phyloP scores from a whole-genome alignment of 1,140 invertebrate genomes.

The Sitobion miscanthi region DNA sequence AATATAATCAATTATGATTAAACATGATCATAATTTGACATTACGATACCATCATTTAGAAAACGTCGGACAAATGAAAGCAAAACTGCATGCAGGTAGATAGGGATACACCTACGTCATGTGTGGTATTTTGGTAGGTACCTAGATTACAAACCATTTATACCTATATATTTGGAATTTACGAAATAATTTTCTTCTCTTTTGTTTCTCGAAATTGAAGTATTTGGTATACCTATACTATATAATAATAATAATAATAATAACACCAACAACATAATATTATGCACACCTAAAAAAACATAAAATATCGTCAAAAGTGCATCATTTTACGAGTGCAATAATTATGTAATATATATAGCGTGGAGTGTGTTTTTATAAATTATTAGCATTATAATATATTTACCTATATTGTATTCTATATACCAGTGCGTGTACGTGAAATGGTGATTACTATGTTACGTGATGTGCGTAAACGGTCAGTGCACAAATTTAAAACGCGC shows the following conservation, averaged over 20 bases:
- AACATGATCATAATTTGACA: background rate
- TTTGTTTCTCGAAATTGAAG: background rate
- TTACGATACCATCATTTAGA: background rate
- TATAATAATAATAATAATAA: too few species aligned
- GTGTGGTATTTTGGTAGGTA: background rate
- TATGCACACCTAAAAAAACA: background rate
- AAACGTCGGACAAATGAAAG: background rate
- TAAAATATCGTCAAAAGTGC: background rate
- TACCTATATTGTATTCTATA: background rate
- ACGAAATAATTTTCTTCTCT: background rate
- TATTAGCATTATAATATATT: background rate
- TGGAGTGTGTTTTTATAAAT: background rate
- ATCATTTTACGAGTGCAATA: background rate
- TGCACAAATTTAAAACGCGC: background rate
- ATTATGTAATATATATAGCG: too few species aligned
- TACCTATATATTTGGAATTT: background rate
- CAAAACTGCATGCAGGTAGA: background rate
- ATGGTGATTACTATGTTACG: background rate
- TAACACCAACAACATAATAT: background rate
- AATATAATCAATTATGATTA: background rate
- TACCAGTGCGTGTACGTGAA: background rate
- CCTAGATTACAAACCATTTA: background rate
- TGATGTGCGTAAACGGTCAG: background rate
- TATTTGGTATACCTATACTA: background rate
- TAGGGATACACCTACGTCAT: background rate